phyloP scores from a whole-genome alignment of 1,140 invertebrate genomes.

The Mesaphorura yosii region DNA sequence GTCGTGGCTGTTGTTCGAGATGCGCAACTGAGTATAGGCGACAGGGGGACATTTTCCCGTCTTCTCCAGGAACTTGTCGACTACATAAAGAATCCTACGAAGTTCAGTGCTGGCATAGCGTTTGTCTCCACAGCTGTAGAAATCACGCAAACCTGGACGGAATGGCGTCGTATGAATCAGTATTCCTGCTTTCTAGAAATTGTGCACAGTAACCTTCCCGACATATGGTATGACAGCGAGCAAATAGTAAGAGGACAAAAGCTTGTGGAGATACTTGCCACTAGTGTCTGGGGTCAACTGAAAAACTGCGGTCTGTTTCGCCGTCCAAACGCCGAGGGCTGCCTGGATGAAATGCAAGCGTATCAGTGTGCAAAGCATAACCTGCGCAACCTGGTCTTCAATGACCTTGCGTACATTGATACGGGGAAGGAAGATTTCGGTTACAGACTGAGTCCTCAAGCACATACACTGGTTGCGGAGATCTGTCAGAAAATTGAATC shows the following conservation, averaged over 20 bases:
- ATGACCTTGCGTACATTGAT: background rate
- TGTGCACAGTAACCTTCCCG: background rate
- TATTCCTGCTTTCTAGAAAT: background rate
- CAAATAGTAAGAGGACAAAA: too few relatives aligned
- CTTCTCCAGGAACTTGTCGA: background rate
- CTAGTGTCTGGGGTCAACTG: background rate
- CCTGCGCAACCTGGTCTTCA: background rate
- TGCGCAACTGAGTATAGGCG: background rate
- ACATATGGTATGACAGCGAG: background rate
- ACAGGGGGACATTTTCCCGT: background rate
- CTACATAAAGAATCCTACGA: background rate
- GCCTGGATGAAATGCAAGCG: background rate
- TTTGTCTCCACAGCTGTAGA: background rate
- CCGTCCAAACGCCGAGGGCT: background rate
- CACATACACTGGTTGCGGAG: background rate
- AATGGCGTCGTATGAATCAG: background rate
- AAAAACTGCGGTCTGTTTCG: background rate
- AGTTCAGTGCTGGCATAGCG: background rate
- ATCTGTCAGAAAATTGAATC: too few relatives aligned
- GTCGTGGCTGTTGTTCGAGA: constrained; percentile 13
- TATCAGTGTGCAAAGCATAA: background rate
- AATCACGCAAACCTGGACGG: background rate
- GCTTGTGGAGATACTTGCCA: background rate
- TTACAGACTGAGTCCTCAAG: background rate
- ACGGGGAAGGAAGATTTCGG: background rate